Evolutionary conservation across 1,140 invertebrate species (phyloP).

Genomic region (Ostrea edulis): DNA sequence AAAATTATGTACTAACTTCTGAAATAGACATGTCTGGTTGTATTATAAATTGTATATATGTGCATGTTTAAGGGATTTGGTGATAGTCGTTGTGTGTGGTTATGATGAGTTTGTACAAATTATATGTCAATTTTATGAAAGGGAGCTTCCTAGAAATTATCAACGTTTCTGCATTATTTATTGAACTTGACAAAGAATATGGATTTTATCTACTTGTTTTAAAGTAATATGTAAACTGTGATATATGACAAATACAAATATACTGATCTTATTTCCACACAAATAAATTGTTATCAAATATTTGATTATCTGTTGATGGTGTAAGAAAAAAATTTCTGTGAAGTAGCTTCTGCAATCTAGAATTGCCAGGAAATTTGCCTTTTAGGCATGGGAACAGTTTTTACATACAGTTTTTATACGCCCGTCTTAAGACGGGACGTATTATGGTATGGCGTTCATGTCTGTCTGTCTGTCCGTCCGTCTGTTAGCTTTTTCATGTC

Average conservation of each 20-base stretch:
- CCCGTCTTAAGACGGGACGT: no score
- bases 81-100: not conserved
- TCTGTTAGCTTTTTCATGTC: no score
- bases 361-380: no score
- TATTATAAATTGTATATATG: not conserved
- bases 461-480: no score
- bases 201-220: conserved; percentile 19
- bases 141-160: conserved; percentile 8
- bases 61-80: not conserved
- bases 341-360: no score
- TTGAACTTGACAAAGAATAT: not conserved
- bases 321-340: no score
- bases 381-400: no score
- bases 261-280: conserved; percentile 21
- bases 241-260: conserved; percentile 13
- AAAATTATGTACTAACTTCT: no score
- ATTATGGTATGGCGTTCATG: no score
- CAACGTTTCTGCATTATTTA: conserved; percentile 16
- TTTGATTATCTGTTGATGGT: not conserved
- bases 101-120: not conserved
- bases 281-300: conserved; percentile 29
- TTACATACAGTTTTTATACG: no score
- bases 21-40: not conserved
- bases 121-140: not conserved
- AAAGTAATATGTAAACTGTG: conserved; percentile 16